Base-by-base conservation (phyloP, 2,888 invertebrate species). In the Agonum fuliginosum region DNA sequence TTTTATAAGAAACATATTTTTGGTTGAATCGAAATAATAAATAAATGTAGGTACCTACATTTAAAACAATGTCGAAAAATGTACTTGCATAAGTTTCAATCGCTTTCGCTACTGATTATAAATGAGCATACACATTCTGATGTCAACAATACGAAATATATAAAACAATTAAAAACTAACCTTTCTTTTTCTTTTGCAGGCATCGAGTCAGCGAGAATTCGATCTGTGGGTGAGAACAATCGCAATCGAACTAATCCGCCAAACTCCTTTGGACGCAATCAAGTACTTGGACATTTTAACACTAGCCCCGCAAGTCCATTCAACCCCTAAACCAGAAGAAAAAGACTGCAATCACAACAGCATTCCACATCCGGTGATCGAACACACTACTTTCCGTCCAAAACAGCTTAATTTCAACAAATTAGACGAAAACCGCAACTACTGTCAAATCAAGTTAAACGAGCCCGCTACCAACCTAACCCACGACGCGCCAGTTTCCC, bases 141-240 rank as follows among this genome's bases (percentile, higher is more conserved):
- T n/a, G n/a, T n/a, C n/a, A n/a, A n/a, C n/a, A n/a, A 30, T 30
- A 30, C 4, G 8, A 30, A 30, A 30, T 30, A 30, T 3, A 17
- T 51, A 51, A 14, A 51, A 51, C 8, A 17, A 51, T 12, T 51
- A 51, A 20, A 51, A 51, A 19, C 51, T 51, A 17, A 51, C 34
- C 30, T 70, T 20, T 76, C n/a, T 27, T 46, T 75, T 24, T 81
- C 88, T 86, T 86, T 91, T 90, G 73, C 89, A 93, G 93, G 91
- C 92, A 83, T 90, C 91, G 86, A 91, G 90, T 83, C 91, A 92
- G 85, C 89, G 90, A 82, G 90, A 91, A 82, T 93, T 93, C 86
- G 91, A 92, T 86, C 89, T 91, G 78, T 94, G 93, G 93, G 93
- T 93, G 83, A 91, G 92, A 83, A 91, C 92, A 74, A 89, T 94